Evolutionary conservation across 2,113 vertebrate genomes (phyloP), one percentile per base, ranked within the genome.

Genomic region (Grammomys surdaster): DNA sequence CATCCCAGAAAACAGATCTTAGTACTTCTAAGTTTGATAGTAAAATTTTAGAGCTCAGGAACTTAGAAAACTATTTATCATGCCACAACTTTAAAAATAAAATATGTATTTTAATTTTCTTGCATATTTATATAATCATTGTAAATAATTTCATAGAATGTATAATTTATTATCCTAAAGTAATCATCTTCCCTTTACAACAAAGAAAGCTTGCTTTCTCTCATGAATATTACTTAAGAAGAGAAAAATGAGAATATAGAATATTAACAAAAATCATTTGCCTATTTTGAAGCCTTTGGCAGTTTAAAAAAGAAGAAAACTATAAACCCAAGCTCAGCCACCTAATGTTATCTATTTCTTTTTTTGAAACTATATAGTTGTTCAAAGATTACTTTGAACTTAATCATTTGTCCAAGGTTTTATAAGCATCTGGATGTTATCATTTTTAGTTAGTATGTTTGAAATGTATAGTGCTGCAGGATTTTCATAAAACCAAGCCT

Each of bases 241-340:
- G 16, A 31, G 19, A 90, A 96, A 54, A 60, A 60, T 67, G 69
- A 93, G 43, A 40, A 88, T 88, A 67, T 88, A 51, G 16, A 43
- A 88, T 14, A 33, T 58, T 19, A 93, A 36, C 60, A 3, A 65
- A 70, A 95, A 82, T 90, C 58, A 19, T 46, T 60, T 65, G 20
- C 48, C 51, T 85, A 51, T 85, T 77, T 94, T 93, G 28, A 70
- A 65, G n/a, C 60, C 51, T 73, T 78, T 85, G 46, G 3, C 31
- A 94, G 33, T 89, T 85, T 95, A 60, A 58, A 36, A 78, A 78
- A 80, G 31, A 92, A 69, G 48, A 80, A 40, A 40, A 43, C 76
- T 88, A 82, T 67, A 85, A 92, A 91, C 40, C 72, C 77, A 95
- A 14, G 6, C 16, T 94, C 86, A 75, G 28, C 33, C 48, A 89